Evolutionary conservation across 2,113 vertebrate genomes (phyloP), one percentile per base, ranked within the genome.

Genomic region (Eublepharis macularius): DNA sequence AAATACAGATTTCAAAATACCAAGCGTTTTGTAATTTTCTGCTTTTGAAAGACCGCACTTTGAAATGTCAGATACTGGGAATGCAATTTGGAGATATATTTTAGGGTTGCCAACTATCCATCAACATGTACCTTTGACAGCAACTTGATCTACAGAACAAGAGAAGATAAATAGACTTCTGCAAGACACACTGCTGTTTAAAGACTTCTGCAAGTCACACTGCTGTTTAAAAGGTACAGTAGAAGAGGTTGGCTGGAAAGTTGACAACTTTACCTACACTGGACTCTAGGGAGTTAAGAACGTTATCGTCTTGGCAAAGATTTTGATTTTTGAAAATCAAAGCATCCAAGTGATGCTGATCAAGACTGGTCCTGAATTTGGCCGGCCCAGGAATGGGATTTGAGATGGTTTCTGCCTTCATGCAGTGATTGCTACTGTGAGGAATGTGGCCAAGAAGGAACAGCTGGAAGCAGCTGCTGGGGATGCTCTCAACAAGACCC

Each of bases 381-480:
- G 21, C n/a, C 34, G 34, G 45, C 41, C 14, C n/a, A 57, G 54
- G 29, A 65, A 6, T 26, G 43, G 7, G 6, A 51, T 17, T 9
- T 9, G 45, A 45, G 19, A 24, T 32, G 16, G 41, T 36, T 60
- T 72, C 5, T 11, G 16, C 32, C 60, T 29, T 63, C 26, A 29
- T 17, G 57, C 82, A 97, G 97, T 96, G 75, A 92, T 97, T 5
- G 96, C 95, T 90, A 97, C 96, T 78, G 94, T 97, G 96, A 91
- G 95, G 89, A 95, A 95, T 75, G 89, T 97, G 87, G 84, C 84
- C 83, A 95, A 93, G 93, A 86, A 92, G 12, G 91, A 69, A 24
- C 86, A 93, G 6, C 93, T 97, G 90, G 94, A 95, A 81, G 94
- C 87, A 2, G 96, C 94, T 0, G 95, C 94, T 2, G 97, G 96